Conservation (phyloP, 2,113 vertebrate genomes). For the Ceyx margarethae region DNA sequence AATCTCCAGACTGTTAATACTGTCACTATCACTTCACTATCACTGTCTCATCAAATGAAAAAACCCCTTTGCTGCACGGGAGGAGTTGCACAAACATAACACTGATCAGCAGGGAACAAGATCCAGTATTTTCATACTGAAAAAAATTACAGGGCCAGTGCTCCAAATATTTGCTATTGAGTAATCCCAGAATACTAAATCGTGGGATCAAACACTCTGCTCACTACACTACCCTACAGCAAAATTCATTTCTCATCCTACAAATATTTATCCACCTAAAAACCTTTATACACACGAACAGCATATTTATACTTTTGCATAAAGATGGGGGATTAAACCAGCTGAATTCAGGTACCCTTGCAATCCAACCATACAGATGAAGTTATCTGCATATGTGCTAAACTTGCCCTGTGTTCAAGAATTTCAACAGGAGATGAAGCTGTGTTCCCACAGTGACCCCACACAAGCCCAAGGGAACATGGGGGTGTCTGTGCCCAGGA, state of each 20-base stretch:
- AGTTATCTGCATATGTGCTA: background rate
- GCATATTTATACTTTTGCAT: background rate
- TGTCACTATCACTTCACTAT: background rate
- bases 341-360: background rate
- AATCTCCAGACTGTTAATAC: background rate
- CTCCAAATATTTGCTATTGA: background rate
- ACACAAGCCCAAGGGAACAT: background rate
- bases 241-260: background rate
- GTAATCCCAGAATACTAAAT: background rate
- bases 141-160: background rate
- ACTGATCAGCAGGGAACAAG: fast-evolving
- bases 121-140: background rate
- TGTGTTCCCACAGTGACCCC: background rate
- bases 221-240: background rate
- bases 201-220: background rate
- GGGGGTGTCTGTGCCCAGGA: background rate
- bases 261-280: background rate
- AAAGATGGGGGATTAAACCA: background rate
- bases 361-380: background rate
- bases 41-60: background rate
- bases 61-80: background rate
- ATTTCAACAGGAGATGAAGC: background rate
- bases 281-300: fast-evolving
- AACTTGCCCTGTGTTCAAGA: background rate
- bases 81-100: fast-evolving